Base-by-base conservation (phyloP, 2,888 invertebrate species). In the Drosophila stalkeri region DNA sequence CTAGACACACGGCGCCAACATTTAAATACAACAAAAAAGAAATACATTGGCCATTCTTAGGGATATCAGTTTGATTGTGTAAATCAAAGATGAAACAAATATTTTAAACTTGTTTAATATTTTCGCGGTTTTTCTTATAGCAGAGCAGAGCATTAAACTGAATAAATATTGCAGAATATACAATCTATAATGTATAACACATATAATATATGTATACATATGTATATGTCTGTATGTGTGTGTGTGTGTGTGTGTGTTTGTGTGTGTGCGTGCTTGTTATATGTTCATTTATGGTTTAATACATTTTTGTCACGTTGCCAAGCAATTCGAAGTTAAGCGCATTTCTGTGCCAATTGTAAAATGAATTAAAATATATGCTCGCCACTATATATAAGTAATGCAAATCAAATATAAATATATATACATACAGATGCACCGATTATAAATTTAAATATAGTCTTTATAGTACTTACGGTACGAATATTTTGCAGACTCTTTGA, bases 241-340 rank as follows among this genome's bases (percentile, higher is more conserved):
- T 7, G n/a, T n/a, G 2, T 39, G 16, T 39, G 6, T 39, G 37
- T 14, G 3, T 35, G 12, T n/a, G 18, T 46, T 39, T 14, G 2
- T 35, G 18, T 43, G 11, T 56, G 35, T 41, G 9, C 20, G 18
- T n/a, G 23, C 1, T 23, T 37, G 3, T 23, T 5, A 20, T 52
- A 27, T 59, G 23, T 56, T 49, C 20, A 66, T 56, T 80, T 69
- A 65, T 47, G 64, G 20, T 52, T 20, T 20, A 56, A 46, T n/a
- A 62, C 39, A 65, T 69, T 72, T 71, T 82, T 88, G 86, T 72
- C 86, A 87, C 74, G 66, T 69, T 77, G 82, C 88, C 88, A 83
- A 81, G 33, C 52, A 69, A 68, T 81, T 65, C 37, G 46, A 43
- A 49, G 54, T 62, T 66, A 41, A 33, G 60, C 31, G 43, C 75